Evolutionary conservation across 2,888 invertebrate species (phyloP), one percentile per base, ranked within the genome.

Genomic region (Lasioglossum morio): DNA sequence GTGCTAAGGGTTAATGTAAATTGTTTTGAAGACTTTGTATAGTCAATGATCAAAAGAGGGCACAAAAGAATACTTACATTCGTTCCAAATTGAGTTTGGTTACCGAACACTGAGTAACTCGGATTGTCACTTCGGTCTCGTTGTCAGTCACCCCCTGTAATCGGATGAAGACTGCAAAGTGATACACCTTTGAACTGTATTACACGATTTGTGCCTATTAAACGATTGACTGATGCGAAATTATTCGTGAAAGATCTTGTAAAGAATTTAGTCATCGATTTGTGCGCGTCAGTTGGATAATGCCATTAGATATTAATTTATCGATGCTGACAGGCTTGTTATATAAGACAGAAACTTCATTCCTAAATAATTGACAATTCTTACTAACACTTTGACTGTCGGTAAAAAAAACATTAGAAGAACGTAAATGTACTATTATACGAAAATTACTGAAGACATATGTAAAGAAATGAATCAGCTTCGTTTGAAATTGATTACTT

Each of bases 91-190:
- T 30, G 27, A 66, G 30, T 23, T 37, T 19, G 37, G n/a, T 69
- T 37, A 40, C 12, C 69, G 69, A 69, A 40, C 12, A n/a, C n/a
- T 0, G 23, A n/a, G 37, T 69, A 23, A 34, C 4, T 40, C 37
- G 10, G 19, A 34, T 19, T 23, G 69, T n/a, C 40, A 30, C 34
- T 66, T 66, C 34, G 8, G 23, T 30, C 34, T 19, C 37, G 23
- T 69, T 69, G 37, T 69, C 69, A 4, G 69, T 69, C 69, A 23
- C 12, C 23, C 4, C n/a, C 10, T 23, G 12, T 69, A 69, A 69
- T 69, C 40, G 40, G 69, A 69, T 69, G 69, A 69, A 69, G 69
- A 69, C 69, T 40, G n/a, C 40, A 40, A 69, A 37, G 69, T 69
- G 69, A 69, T n/a, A 37, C n/a, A 69, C 69, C 69, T 69, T 69